Evolutionary conservation across 1,140 invertebrate species (phyloP).

Genomic region (Araneus ventricosus): DNA sequence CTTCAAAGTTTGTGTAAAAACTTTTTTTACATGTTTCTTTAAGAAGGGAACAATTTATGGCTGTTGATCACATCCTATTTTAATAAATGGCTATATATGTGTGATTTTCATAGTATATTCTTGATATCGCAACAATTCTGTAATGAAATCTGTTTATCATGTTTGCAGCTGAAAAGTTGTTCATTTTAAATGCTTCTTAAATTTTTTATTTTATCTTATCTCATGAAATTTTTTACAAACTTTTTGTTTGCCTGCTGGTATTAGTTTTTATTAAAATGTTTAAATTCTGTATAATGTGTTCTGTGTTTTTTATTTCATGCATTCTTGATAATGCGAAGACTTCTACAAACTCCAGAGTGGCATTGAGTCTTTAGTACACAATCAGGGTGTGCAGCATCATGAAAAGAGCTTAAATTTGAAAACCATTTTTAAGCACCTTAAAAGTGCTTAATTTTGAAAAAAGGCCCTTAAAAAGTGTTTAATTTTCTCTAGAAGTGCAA

Average conservation of each 20-base stretch:
- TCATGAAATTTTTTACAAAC: background rate
- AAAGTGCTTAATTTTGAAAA: too few species aligned
- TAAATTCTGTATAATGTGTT: background rate
- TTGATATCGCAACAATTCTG: constrained; percentile 34
- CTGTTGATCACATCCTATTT: constrained; percentile 39
- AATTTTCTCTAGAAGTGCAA: too few species aligned
- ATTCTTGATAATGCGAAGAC: too few species aligned
- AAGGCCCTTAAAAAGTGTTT: too few species aligned
- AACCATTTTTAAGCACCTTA: too few species aligned
- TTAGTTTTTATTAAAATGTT: constrained; percentile 31
- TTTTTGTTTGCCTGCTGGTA: constrained; percentile 20
- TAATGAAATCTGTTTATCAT: background rate
- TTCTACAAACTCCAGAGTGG: too few species aligned
- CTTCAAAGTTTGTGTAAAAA: background rate
- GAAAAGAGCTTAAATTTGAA: too few species aligned
- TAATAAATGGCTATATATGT: constrained; percentile 21
- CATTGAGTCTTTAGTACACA: too few species aligned
- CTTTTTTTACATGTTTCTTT: constrained; percentile 5
- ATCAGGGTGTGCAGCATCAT: too few species aligned
- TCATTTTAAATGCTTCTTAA: constrained; percentile 8
- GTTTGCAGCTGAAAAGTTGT: background rate
- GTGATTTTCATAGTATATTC: constrained; percentile 48
- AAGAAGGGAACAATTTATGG: constrained; percentile 44
- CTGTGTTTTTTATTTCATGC: background rate
- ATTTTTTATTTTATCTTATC: background rate